Base-by-base conservation (phyloP, 1,140 invertebrate genomes). In the Pseudobourletiella spinata region DNA sequence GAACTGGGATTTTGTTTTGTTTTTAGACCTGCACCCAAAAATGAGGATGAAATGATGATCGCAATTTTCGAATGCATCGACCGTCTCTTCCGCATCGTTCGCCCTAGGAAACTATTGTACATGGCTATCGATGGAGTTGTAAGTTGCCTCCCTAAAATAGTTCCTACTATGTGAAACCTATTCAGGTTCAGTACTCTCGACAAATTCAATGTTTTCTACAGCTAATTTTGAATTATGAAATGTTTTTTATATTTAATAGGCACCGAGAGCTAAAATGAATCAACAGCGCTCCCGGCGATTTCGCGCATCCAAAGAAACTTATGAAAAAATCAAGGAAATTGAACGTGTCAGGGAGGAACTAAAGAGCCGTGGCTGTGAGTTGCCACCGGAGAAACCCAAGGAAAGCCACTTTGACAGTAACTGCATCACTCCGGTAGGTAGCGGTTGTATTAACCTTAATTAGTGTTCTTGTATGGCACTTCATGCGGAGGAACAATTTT, bases 41-140 rank as follows among this genome's bases (percentile, higher is more conserved):
- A 95, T 80, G 96, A 99, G 76, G 95, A 98, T 74, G 97, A 99
- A 79, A 99, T 99, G 96, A 99, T 99, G 94, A 81, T 96, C 52
- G 89, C 93, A 24, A 99, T 99, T 72, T 99, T 99, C 77, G 95
- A 98, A 71, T 98, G 94, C 74, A 98, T 99, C 69, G 97, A 99
- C 75, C 79, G 94, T 59, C 80, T 99, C 54, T 96, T 99, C 77
- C 81, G 84, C 15, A 98, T 99, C 73, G 92, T 98, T 0, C 79
- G 95, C 65, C 97, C 97, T 11, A 81, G 95, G 65, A 94, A 93
- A 75, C 59, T 99, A 8, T 77, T 99, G 44, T 99, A 99, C 75
- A 99, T 99, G 95, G 97, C 97, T 48, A 98, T 99, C 76, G 97
- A 99, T 81, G 97, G 97, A 65, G 96, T 99, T 65, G 88, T 90